Evolutionary conservation across 37 sponge, comb jelly and placozoan species (phyloP), one percentile per base, ranked within the genome.

Genomic region (Axinella damicornis): DNA sequence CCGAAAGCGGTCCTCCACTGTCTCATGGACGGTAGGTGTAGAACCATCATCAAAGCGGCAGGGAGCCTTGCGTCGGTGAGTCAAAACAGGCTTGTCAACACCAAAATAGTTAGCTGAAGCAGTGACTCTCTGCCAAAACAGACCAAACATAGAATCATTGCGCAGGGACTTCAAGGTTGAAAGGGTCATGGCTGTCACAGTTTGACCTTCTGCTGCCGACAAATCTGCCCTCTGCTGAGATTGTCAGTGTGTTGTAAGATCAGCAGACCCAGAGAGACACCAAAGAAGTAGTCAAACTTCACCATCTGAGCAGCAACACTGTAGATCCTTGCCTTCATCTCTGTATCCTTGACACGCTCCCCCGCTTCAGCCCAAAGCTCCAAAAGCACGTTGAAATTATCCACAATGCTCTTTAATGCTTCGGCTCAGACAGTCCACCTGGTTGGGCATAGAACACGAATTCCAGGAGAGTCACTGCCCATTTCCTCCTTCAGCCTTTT

Each of bases 131-230:
- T 84, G 28, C 85, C 85, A 90, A 53, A 79, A 84, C 13, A 25
- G 38, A 35, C 52, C 38, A 78, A 83, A 89, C 52, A 38, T 71
- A 55, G 46, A 37, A 84, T 84, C 80, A 64, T 53, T 65, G 13
- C 85, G 75, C 20, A 84, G 18, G 24, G 85, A n/a, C 76, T 84
- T 66, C 38, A 90, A 57, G 41, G 87, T 86, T 28, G 74, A 55
- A 28, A 69, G 33, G 15, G 82, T 91, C 64, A 86, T 68, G 59
- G 72, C 52, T 40, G 79, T 58, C 35, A 85, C 69, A 21, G 36
- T 35, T 56, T 91, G 92, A 19, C 87, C 83, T 81, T 91, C 92
- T 35, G 92, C 86, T 81, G 92, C 92, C 21, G 87, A 91, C 70
- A 91, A 86, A 40, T 81, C 82, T 55, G 16, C 57, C 31, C 21